These are phyloP conservation scores for Daktulosphaira vitifoliae DNA, from an alignment of 1,140 invertebrate species.

Conservation along the genomic window DNA sequence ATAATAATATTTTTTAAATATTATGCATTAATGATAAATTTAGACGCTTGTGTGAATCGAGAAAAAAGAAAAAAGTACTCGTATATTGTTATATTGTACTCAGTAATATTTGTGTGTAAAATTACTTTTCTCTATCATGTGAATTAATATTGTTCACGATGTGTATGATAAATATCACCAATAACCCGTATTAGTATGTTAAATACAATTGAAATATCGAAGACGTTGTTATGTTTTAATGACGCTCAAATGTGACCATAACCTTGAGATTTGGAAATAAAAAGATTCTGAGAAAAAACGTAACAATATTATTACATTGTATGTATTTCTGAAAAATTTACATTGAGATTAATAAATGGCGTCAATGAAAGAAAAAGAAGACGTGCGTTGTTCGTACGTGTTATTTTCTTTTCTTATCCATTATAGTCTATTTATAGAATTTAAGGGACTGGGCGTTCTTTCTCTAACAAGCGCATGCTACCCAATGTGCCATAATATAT, in stretches of 20 bases:
- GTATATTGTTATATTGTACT: too few species aligned
- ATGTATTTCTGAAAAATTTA: neutral
- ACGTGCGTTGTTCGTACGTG: neutral
- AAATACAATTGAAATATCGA: too few species aligned
- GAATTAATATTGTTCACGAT: too few species aligned
- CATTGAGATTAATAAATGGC: neutral
- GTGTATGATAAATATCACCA: too few species aligned
- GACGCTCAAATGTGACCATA: neutral
- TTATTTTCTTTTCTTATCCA: neutral
- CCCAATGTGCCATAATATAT: constrained; percentile 3
- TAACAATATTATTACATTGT: neutral
- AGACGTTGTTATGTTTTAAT: neutral
- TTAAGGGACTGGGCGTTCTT: constrained; percentile 5
- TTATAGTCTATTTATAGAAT: constrained; percentile 7
- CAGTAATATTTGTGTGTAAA: too few species aligned
- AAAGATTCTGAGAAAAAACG: too few species aligned
- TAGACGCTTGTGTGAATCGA: too few species aligned
- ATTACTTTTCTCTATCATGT: too few species aligned
- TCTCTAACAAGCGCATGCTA: constrained; percentile 10
- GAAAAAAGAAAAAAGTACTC: too few species aligned
- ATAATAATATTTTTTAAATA: too few species aligned
- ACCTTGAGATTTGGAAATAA: constrained; percentile 1
- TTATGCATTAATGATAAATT: too few species aligned
- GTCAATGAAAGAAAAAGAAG: constrained; percentile 3
- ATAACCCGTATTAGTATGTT: too few species aligned